Percentiles rank a stretch among this genome's conserved stretches.
Evolutionary conservation across 2,113 vertebrate species (phyloP).

Genomic region (Thomomys bottae): DNA sequence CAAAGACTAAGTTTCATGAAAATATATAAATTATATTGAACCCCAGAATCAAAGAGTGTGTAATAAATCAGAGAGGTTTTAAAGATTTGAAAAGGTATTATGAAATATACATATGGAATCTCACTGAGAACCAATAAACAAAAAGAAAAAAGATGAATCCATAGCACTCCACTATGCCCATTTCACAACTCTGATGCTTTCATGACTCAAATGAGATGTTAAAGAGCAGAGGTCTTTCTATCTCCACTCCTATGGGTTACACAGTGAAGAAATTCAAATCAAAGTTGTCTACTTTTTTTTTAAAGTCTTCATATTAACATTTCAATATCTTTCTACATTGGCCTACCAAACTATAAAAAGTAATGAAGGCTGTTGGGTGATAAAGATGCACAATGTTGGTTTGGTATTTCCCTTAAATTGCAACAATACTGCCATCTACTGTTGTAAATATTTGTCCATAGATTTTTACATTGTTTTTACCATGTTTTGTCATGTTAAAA

Average conservation of each 20-base stretch:
- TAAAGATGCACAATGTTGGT: not conserved
- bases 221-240: not conserved
- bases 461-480: not conserved
- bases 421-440: constrained; percentile 48
- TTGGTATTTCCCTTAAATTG: not conserved
- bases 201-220: not conserved
- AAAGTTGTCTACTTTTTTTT: not conserved
- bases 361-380: not conserved
- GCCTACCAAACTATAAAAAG: constrained; percentile 37
- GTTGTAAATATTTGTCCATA: not conserved
- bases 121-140: not conserved
- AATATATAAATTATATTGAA: not conserved
- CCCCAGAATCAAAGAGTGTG: not conserved
- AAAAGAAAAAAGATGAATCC: not conserved
- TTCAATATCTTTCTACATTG: constrained; percentile 17
- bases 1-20: not conserved
- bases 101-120: not conserved
- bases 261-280: constrained; percentile 20
- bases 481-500: not conserved
- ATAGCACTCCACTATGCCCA: not conserved
- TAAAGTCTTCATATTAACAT: constrained; percentile 42
- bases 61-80: constrained; percentile 24
- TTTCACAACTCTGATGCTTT: not conserved
- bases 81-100: not conserved
- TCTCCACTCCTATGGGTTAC: not conserved